Percentiles rank a stretch among this genome's conserved stretches.
These are phyloP conservation scores for Gnathonemus longibarbis DNA, from an alignment of 2,113 vertebrate genomes.

Conservation along the genomic window DNA sequence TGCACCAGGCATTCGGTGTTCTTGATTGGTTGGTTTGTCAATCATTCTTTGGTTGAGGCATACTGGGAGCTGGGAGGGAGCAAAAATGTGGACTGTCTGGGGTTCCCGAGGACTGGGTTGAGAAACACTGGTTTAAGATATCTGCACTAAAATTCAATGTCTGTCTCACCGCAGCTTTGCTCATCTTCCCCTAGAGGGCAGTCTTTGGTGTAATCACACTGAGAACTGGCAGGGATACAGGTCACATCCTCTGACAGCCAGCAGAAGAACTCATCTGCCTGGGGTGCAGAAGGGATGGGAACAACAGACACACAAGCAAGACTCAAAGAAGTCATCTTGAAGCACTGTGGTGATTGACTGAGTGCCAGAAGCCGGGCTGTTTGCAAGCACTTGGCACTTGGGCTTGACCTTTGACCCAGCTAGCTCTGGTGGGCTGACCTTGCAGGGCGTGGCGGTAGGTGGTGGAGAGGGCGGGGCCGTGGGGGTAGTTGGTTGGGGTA, in stretches of 20 bases:
- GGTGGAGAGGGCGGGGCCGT: not conserved
- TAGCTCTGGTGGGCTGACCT: not conserved
- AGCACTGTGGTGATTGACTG: not conserved
- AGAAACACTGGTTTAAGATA: not conserved
- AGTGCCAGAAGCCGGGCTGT: not conserved
- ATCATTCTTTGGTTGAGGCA: too few relatives aligned
- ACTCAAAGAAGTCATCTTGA: not conserved
- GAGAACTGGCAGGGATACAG: conserved; percentile 38
- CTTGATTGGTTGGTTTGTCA: too few relatives aligned
- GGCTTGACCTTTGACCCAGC: not conserved
- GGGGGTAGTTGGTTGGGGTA: conserved; percentile 45
- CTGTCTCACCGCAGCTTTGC: conserved; percentile 44
- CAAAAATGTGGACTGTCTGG: too few relatives aligned
- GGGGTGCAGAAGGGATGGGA: conserved; percentile 21
- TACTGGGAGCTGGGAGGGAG: too few relatives aligned
- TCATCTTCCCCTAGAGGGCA: conserved; percentile 49
- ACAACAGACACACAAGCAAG: conserved; percentile 3
- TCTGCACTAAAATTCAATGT: not conserved
- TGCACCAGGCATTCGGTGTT: too few relatives aligned
- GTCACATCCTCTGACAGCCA: conserved; percentile 39
- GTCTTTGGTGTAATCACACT: conserved; percentile 50
- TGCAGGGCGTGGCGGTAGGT: not conserved
- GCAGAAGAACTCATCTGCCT: conserved; percentile 57
- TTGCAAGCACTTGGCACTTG: not conserved
- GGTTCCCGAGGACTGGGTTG: too few relatives aligned